These are phyloP conservation scores for Corvus cornix DNA, from an alignment of 2,113 vertebrate species.

Conservation along the genomic window DNA sequence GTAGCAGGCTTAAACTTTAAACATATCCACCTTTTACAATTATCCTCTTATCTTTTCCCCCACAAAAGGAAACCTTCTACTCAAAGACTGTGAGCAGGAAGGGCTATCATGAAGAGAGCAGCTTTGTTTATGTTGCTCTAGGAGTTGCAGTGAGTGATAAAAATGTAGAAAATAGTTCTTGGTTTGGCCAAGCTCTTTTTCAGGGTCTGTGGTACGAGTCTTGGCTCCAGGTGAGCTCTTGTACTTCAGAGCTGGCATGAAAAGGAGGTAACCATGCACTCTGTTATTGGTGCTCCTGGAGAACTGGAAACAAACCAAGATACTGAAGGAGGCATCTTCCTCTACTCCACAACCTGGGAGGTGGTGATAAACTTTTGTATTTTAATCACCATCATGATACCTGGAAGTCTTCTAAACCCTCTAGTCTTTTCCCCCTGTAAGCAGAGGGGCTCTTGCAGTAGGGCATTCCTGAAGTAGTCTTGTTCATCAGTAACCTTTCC, in stretches of 20 bases:
- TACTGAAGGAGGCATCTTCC: neutral
- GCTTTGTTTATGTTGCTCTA: neutral
- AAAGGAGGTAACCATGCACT: rapidly evolving
- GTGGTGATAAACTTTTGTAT: neutral
- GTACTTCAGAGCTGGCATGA: neutral
- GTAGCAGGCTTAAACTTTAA: neutral
- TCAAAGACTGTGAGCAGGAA: neutral
- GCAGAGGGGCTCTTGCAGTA: neutral
- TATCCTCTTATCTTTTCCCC: rapidly evolving
- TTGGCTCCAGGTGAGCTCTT: neutral
- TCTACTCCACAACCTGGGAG: neutral
- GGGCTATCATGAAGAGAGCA: neutral
- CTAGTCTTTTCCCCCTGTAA: neutral
- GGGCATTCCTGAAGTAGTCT: neutral
- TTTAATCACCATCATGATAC: neutral
- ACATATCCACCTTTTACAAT: neutral
- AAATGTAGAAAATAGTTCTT: neutral
- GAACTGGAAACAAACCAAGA: neutral
- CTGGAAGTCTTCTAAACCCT: neutral
- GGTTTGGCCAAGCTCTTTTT: neutral
- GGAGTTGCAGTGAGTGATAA: neutral
- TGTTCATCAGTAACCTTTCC: neutral
- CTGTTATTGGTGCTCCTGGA: neutral
- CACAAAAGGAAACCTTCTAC: neutral
- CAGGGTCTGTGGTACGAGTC: neutral